Base-by-base conservation (phyloP, 2,797 vertebrate species). In the Thalassophryne amazonica region DNA sequence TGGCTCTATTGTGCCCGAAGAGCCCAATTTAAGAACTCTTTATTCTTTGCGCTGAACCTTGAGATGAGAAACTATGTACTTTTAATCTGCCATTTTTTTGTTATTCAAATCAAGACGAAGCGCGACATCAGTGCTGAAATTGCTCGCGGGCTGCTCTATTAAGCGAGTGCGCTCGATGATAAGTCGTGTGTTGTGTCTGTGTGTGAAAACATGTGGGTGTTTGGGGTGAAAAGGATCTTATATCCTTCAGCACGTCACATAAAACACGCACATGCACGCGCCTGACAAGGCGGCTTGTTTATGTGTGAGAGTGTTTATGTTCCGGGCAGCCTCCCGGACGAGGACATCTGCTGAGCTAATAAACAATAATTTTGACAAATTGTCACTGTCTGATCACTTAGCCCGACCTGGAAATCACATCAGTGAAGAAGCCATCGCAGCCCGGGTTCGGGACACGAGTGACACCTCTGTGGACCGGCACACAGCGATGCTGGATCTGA, bases 291-390 rank as follows among this genome's bases (percentile, higher is more conserved):
- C 23, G 37, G 52, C 24, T 34, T 35, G 30, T 7, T 2, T 21
- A 33, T 47, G 34, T 17, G 29, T 52, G 15, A 24, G 20, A 59
- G 64, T 72, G 68, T 70, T 66, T 68, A 51, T 75, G 53, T 65
- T 64, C 35, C 35, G 28, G 64, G 75, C 65, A 71, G 66, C 78
- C 80, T 87, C 76, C 83, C 73, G 59, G 62, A 74, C 31, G 72
- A 86, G 88, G 85, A 89, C 89, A 90, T 90, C 88, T 89, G 88
- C 86, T 82, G 80, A 75, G 79, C 81, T 85, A 88, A 91, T 90
- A 88, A 89, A 90, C 84, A 80, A 89, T 89, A 89, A 90, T 88
- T 68, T 76, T 86, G 88, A 91, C 84, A 89, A 90, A 91, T 86
- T 81, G 79, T 83, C 72, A 77, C 78, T 80, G 81, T 88, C 86